Conservation (phyloP, 1,140 invertebrate species). For the Cheumatopsyche charites region DNA sequence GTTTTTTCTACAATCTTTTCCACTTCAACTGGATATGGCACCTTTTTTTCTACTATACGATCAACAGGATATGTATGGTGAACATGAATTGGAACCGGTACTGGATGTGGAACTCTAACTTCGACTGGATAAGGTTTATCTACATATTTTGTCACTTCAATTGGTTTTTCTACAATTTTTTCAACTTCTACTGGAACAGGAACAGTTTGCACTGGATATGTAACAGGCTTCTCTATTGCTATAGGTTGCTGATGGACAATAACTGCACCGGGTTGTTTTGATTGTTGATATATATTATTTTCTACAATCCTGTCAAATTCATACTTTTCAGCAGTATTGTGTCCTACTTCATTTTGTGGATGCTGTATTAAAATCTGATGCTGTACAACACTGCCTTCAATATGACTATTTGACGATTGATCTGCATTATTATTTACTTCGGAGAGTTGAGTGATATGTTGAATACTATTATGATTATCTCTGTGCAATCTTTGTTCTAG, state of each 20-base stretch:
- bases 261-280: neutral
- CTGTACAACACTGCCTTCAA: neutral
- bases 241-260: constrained; percentile 48
- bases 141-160: constrained; percentile 62
- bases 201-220: constrained; percentile 56
- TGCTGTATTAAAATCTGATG: constrained; percentile 8
- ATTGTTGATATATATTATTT: constrained; percentile 25
- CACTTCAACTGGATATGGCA: constrained; percentile 61
- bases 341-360: constrained; percentile 2
- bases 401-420: too few species aligned
- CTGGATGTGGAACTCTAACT: constrained; percentile 59
- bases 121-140: constrained; percentile 62
- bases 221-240: constrained; percentile 55
- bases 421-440: too few species aligned
- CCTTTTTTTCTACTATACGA: constrained; percentile 62
- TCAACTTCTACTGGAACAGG: constrained; percentile 62
- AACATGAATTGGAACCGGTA: constrained; percentile 58
- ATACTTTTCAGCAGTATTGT: neutral
- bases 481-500: neutral
- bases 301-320: constrained; percentile 16
- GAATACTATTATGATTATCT: neutral
- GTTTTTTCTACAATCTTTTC: constrained; percentile 63
- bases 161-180: constrained; percentile 64
- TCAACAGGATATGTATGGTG: constrained; percentile 60
- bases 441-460: too few species aligned